Base-by-base conservation (phyloP, 2,113 vertebrate genomes). In the Thunnus thynnus region DNA sequence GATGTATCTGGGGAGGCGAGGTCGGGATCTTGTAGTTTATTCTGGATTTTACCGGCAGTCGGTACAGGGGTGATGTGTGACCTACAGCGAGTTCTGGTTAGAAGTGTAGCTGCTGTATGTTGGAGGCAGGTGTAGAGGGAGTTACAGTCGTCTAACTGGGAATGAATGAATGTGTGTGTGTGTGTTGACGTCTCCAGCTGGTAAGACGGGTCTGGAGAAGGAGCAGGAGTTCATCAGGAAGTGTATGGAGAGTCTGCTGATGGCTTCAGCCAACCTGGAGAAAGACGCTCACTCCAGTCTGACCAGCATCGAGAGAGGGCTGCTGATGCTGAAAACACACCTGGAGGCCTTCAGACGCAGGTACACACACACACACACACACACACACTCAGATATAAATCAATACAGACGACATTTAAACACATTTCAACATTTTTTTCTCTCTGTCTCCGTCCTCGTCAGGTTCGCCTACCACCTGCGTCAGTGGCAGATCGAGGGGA, bases 181-280 rank as follows among this genome's bases (percentile, higher is more conserved):
- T 57, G 10, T 47, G 22, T 13, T 22, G 22, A 22, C 22, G 3
- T 73, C 5, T 64, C 2, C 94, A 94, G 86, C 91, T 95, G 98
- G 98, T 83, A 99, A 99, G 95, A 99, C 97, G 0, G 98, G 97
- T 36, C 94, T 99, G 91, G 98, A 99, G 92, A 99, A 99, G 94
- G 98, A 99, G 51, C 98, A 99, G 92, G 98, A 99, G 93, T 99
- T 99, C 87, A 99, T 99, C 94, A 98, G 97, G 93, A 99, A 99
- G 86, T 99, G 98, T n/a, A 99, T 99, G 98, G 98, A 99, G 94
- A 99, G 98, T 88, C 95, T 99, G 66, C 97, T 98, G 95, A 97
- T 98, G 93, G 97, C 98, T 2, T 99, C 98, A 0, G 96, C 97
- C 90, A 99, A 96, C 89, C 96, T 99, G 88, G 98, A 99, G 89